Percentiles rank a stretch among this genome's conserved stretches.
Conservation (phyloP, 2,113 vertebrate genomes). For the Neotragus pygmaeus region DNA sequence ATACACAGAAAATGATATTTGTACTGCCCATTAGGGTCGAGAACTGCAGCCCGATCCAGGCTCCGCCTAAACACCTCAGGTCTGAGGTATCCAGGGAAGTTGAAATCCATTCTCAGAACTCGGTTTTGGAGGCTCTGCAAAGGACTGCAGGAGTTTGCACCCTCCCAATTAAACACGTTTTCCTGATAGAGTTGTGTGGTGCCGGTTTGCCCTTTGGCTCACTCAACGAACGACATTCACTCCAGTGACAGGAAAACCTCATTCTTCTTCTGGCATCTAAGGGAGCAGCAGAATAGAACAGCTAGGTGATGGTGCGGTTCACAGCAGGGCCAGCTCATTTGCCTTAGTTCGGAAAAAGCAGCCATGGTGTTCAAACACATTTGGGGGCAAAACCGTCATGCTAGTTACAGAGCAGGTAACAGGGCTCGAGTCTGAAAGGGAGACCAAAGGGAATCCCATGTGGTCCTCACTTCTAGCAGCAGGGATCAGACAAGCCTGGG, state of each 20-base stretch:
- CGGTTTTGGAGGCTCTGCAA: neutral
- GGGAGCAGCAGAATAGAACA: neutral
- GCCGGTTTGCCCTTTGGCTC: neutral
- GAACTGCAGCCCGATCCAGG: neutral
- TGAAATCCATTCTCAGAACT: neutral
- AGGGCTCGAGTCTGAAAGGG: neutral
- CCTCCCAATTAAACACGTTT: neutral
- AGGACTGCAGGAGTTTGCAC: neutral
- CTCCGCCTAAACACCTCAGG: neutral
- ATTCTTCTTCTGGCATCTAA: neutral
- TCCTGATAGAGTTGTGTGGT: neutral
- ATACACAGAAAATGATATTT: neutral
- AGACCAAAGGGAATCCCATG: neutral
- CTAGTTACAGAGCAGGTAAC: neutral
- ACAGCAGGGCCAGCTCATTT: neutral
- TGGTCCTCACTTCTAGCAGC: neutral
- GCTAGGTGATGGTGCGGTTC: neutral
- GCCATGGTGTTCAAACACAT: neutral
- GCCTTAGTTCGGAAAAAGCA: neutral
- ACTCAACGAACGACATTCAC: neutral
- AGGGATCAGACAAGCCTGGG: neutral
- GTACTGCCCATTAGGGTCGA: fast-evolving
- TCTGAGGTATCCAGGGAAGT: too few species aligned
- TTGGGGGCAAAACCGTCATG: neutral
- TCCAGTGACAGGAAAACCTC: neutral